Percentiles rank a stretch among this genome's conserved stretches.
Conservation (phyloP, 2,797 vertebrate species). For the Adrianichthys oophorus region DNA sequence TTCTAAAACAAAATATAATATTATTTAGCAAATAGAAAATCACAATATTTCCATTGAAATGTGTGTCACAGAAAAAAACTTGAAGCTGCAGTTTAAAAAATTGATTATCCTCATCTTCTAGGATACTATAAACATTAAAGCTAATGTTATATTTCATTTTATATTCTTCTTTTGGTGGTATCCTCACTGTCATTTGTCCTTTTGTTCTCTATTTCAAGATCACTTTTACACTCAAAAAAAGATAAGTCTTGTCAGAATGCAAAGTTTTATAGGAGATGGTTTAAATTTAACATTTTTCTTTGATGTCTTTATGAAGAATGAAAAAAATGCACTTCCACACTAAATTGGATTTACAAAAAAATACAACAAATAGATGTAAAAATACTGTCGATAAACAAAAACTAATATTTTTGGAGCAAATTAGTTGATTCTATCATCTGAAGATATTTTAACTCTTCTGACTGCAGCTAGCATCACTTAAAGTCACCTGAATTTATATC, state of each 20-base stretch:
- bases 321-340: slow-evolving; percentile 1
- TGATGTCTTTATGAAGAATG: slow-evolving; percentile 27
- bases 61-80: slow-evolving; percentile 39
- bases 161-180: slow-evolving; percentile 1
- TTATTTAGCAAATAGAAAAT: slow-evolving; percentile 51
- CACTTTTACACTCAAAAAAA: slow-evolving; percentile 18
- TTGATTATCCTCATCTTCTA: neutral
- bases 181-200: slow-evolving; percentile 17
- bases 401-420: neutral
- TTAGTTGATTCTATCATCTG: no score
- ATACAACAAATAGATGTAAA: neutral
- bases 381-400: neutral
- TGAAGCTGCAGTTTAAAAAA: slow-evolving; percentile 30
- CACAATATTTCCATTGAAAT: slow-evolving; percentile 55
- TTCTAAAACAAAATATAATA: slow-evolving; percentile 36
- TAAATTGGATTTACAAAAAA: slow-evolving; percentile 1
- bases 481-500: no score
- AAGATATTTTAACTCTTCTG: no score
- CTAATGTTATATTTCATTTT: neutral
- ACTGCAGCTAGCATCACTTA: no score
- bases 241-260: slow-evolving; percentile 33
- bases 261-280: slow-evolving; percentile 9
- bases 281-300: slow-evolving; percentile 35
- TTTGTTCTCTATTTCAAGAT: slow-evolving; percentile 9
- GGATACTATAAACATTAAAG: neutral